These are phyloP conservation scores for Syngnathus typhle DNA, from an alignment of 2,113 vertebrate species.

Conservation along the genomic window DNA sequence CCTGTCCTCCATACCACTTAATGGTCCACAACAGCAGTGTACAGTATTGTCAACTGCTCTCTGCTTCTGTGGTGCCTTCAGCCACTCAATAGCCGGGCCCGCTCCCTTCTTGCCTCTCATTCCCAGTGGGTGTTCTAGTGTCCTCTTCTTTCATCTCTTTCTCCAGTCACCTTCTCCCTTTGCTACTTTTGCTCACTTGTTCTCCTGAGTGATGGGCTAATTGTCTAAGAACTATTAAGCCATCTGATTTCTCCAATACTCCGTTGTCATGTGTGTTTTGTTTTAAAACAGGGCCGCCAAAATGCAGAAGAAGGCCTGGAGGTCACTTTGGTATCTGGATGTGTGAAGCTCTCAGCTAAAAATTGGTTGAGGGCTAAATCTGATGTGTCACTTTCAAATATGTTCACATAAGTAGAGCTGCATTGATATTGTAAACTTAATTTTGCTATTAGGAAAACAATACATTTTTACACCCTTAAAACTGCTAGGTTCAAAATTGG, in stretches of 20 bases:
- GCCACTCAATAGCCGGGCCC: constrained; percentile 60
- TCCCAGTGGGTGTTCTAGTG: constrained; percentile 70
- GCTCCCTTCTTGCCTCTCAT: constrained; percentile 60
- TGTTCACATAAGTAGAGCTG: no score
- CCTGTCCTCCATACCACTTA: constrained; percentile 70
- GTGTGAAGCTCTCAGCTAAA: constrained; percentile 17
- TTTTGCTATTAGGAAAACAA: no score
- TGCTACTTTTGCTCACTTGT: constrained; percentile 61
- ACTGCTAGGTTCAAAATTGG: no score
- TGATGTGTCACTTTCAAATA: no score
- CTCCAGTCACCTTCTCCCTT: constrained; percentile 54
- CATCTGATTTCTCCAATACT: constrained; percentile 67
- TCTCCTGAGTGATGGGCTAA: constrained; percentile 74
- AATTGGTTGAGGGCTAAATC: no score
- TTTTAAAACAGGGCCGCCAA: constrained; percentile 48
- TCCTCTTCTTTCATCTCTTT: constrained; percentile 67
- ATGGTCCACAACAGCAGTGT: constrained; percentile 74
- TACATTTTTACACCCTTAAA: no score
- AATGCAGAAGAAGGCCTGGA: constrained; percentile 51
- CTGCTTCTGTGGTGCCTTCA: constrained; percentile 59
- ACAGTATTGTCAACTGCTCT: constrained; percentile 77
- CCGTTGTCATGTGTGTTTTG: constrained; percentile 58
- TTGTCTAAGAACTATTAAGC: constrained; percentile 72
- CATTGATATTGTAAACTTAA: no score
- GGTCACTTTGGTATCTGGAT: constrained; percentile 58